phyloP scores from a whole-genome alignment of 2,113 vertebrate genomes.

The Echinops telfairi region DNA sequence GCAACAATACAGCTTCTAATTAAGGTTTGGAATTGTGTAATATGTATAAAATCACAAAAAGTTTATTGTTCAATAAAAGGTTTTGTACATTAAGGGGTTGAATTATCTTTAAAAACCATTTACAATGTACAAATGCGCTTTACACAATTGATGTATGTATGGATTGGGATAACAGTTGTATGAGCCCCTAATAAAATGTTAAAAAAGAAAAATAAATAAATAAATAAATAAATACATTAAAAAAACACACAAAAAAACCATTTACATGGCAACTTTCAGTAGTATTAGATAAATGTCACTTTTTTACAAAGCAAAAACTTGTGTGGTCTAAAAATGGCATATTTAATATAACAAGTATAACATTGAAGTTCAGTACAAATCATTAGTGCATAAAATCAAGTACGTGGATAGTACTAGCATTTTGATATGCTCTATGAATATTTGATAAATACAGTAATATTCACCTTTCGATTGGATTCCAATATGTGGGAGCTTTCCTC shows the following conservation, averaged over 20 bases:
- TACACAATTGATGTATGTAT: no score
- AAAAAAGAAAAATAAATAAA: no score
- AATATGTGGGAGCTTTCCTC: constrained; percentile 94
- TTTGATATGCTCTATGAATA: background rate
- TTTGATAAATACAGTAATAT: constrained; percentile 48
- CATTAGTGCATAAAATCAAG: constrained; percentile 12
- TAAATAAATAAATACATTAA: no score
- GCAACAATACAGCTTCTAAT: background rate
- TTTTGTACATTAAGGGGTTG: background rate
- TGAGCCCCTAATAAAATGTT: no score
- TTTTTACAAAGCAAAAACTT: background rate
- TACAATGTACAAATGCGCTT: no score
- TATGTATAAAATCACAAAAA: background rate
- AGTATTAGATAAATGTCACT: background rate
- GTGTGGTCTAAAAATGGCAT: background rate
- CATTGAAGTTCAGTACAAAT: background rate
- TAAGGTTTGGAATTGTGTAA: background rate
- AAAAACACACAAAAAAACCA: no score
- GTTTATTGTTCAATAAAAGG: constrained; percentile 1
- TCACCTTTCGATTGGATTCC: constrained; percentile 94
- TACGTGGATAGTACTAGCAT: background rate
- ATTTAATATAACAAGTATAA: constrained; percentile 28
- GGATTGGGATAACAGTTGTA: no score
- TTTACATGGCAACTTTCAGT: background rate
- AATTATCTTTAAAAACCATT: constrained; percentile 31